Base-by-base conservation (phyloP, 2,797 vertebrate species). In the Paguma larvata region DNA sequence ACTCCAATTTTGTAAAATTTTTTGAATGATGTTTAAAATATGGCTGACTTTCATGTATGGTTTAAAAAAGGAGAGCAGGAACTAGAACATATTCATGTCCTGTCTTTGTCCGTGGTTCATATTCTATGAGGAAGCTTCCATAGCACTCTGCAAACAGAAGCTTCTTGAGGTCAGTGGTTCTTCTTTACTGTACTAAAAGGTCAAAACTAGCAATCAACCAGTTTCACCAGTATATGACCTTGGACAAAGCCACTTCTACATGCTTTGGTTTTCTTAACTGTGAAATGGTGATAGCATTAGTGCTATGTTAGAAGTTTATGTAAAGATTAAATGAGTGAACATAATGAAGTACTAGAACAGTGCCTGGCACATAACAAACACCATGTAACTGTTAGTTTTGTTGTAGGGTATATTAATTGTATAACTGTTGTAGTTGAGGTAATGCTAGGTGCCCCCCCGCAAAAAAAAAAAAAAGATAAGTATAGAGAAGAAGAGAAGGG, bases 11-110 rank as follows among this genome's bases (percentile, higher is more conserved):
- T 92, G 16, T 80, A 79, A 91, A 32, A 11, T 62, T 73, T 97
- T 85, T n/a, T 38, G 30, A 94, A 79, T 72, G 10, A 6, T 67
- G 70, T 93, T 94, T 91, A 93, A 86, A 92, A 80, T 73, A 88
- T 21, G 34, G 34, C 15, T 80, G 7, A 92, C 19, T 0, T 4
- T 70, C 88, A 63, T 53, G 25, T 86, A 65, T 67, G 34, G 34
- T 63, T 83, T 5, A 34, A 87, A 78, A 67, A 56, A 48, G 21
- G 15, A 63, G 12, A 0, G 19, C 21, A 72, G 6, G 7, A 10
- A 51, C 16, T 8, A 18, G 51, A 75, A 44, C 6, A n/a, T 30
- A 63, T 48, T 85, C 34, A 25, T 90, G 12, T 59, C 16, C 27
- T 94, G 1, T 41, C 9, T 87, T 92, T 83, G 46, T 56, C n/a